phyloP scores from a whole-genome alignment of 2,888 invertebrate genomes.

The Acronicta leporina region DNA sequence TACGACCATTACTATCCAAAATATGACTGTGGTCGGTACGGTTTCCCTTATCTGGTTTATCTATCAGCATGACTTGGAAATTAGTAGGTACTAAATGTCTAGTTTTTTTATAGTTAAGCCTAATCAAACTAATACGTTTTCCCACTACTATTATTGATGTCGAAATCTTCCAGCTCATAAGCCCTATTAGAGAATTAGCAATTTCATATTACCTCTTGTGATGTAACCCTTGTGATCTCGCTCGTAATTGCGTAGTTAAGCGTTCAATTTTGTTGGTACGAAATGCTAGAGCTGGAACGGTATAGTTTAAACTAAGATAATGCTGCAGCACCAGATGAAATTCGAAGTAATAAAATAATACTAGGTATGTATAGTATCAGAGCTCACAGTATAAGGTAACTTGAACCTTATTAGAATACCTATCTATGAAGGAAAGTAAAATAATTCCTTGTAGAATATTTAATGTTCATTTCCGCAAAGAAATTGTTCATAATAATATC shows the following conservation, averaged over 20 bases:
- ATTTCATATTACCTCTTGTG: slow-evolving; percentile 45
- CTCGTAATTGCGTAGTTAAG: slow-evolving; percentile 46
- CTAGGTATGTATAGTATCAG: slow-evolving; percentile 4
- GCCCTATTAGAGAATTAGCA: slow-evolving; percentile 34
- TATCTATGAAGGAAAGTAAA: too few relatives aligned
- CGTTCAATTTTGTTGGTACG: slow-evolving; percentile 41
- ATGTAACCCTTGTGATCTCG: slow-evolving; percentile 41
- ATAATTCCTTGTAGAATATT: too few relatives aligned
- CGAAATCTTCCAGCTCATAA: slow-evolving; percentile 30
- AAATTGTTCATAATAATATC: too few relatives aligned
- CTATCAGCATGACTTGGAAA: too few relatives aligned
- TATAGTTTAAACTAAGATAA: slow-evolving; percentile 23
- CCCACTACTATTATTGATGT: slow-evolving; percentile 4
- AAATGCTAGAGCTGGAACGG: slow-evolving; percentile 25
- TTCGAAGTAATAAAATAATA: slow-evolving; percentile 1
- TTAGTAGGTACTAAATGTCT: too few relatives aligned
- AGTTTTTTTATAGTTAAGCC: too few relatives aligned
- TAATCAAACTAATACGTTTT: neutral
- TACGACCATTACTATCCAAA: neutral
- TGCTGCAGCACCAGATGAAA: slow-evolving; percentile 11
- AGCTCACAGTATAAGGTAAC: neutral
- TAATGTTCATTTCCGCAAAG: too few relatives aligned
- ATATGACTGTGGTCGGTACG: neutral
- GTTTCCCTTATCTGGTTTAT: neutral
- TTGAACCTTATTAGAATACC: too few relatives aligned